Conservation (phyloP, 2,113 vertebrate genomes). For the Oenanthe oenanthe region DNA sequence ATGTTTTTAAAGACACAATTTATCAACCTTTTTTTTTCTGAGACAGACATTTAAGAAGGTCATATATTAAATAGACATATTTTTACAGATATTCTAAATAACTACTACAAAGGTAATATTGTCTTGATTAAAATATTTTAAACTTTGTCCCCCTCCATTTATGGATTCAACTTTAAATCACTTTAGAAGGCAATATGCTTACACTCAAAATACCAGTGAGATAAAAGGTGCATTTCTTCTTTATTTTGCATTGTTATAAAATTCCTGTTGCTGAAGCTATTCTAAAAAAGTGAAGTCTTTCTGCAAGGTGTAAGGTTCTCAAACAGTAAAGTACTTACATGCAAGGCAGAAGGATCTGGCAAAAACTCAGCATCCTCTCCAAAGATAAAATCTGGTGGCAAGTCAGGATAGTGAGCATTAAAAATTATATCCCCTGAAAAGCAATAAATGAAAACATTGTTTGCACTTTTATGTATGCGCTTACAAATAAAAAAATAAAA, state of each 20-base stretch:
- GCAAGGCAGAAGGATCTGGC: slow-evolving; percentile 91
- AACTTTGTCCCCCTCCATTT: not conserved
- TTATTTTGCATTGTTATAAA: slow-evolving; percentile 7
- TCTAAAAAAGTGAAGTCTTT: not conserved
- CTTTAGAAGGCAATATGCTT: not conserved
- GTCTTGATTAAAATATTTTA: not conserved
- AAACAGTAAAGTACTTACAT: slow-evolving; percentile 79
- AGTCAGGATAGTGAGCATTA: slow-evolving; percentile 92
- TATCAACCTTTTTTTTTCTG: not conserved
- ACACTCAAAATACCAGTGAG: not conserved
- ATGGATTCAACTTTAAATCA: not conserved
- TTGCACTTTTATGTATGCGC: not conserved
- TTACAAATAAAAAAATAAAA: not conserved
- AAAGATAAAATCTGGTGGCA: slow-evolving; percentile 98
- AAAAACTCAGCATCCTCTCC: slow-evolving; percentile 97
- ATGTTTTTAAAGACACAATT: not conserved
- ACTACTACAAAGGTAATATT: not conserved
- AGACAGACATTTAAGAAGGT: slow-evolving; percentile 19
- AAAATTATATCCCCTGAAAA: slow-evolving; percentile 97
- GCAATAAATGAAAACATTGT: slow-evolving; percentile 29
- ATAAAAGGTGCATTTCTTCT: not conserved
- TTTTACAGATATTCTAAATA: slow-evolving; percentile 4
- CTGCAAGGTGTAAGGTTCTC: not conserved
- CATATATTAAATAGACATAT: not conserved
- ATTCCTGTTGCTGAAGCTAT: not conserved